Evolutionary conservation across 2,888 invertebrate species (phyloP).

Genomic region (Pediacus dermestoides): DNA sequence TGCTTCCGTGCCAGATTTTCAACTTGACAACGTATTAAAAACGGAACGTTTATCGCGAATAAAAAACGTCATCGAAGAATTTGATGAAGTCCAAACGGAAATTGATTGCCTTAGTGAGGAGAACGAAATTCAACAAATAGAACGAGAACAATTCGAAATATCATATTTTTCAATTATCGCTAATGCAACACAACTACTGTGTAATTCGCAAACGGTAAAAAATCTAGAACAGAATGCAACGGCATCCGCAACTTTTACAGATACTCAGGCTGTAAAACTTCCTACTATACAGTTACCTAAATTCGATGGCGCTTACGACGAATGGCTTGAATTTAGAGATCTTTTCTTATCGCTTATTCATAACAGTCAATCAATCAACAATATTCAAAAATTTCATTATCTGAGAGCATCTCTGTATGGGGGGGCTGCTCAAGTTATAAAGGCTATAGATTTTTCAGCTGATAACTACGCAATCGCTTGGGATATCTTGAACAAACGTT

Average conservation of each 20-base stretch:
- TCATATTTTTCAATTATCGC: conserved; percentile 11
- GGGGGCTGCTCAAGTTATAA: conserved; percentile 12
- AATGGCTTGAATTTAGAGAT: conserved; percentile 19
- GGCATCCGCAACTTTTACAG: too few relatives aligned
- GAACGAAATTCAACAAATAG: conserved; percentile 11
- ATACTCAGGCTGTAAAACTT: too few relatives aligned
- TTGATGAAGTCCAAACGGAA: conserved; percentile 11
- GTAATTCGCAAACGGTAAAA: too few relatives aligned
- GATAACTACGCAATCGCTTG: conserved; percentile 18
- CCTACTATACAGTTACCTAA: conserved; percentile 16
- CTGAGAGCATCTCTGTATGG: conserved; percentile 11
- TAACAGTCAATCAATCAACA: conserved; percentile 13
- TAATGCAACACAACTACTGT: conserved; percentile 9
- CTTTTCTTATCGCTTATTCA: conserved; percentile 16
- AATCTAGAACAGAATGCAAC: too few relatives aligned
- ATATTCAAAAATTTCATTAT: conserved; percentile 18
- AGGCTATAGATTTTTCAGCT: conserved; percentile 11
- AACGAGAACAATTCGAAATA: conserved; percentile 12
- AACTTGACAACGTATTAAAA: too few relatives aligned
- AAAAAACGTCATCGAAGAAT: conserved; percentile 5
- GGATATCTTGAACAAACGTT: conserved; percentile 15
- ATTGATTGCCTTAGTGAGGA: conserved; percentile 10
- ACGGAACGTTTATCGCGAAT: too few relatives aligned
- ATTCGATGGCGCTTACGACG: conserved; percentile 15
- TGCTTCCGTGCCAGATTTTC: too few relatives aligned